Percentiles rank a stretch among this genome's conserved stretches.
Evolutionary conservation across 2,113 vertebrate genomes (phyloP).

Genomic region (Gadus macrocephalus): DNA sequence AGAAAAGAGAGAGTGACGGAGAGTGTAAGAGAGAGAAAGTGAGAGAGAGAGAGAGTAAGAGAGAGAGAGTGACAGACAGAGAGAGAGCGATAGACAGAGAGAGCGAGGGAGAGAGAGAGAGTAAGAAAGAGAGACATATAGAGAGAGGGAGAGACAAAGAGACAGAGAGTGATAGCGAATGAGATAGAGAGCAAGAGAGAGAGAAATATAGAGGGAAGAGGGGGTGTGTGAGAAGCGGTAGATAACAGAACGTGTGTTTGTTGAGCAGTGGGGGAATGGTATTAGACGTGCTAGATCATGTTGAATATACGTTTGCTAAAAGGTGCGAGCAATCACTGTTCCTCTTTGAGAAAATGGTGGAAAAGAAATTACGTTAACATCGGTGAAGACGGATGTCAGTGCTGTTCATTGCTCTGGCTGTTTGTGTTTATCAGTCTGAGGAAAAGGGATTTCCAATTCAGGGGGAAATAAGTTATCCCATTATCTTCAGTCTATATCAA

Average conservation of each 20-base stretch:
- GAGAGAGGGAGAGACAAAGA: not conserved
- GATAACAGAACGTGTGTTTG: not conserved
- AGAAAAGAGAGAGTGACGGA: no score
- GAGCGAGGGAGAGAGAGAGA: not conserved
- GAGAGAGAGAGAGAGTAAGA: not conserved
- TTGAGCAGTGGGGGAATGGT: not conserved
- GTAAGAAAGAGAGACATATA: not conserved
- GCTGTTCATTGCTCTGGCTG: not conserved
- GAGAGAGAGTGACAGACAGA: not conserved
- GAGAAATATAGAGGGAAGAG: slow-evolving; percentile 13
- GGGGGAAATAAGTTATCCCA: slow-evolving; percentile 12
- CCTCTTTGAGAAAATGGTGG: not conserved
- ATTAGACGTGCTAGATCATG: not conserved
- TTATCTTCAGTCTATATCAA: slow-evolving; percentile 2
- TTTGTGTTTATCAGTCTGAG: slow-evolving; percentile 13
- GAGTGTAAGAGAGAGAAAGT: no score
- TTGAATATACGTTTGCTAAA: no score
- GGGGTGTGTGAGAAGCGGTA: not conserved
- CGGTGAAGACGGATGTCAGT: not conserved
- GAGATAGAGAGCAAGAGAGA: not conserved
- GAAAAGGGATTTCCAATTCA: not conserved
- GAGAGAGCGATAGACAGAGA: not conserved
- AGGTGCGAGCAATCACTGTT: not conserved
- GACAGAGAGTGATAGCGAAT: not conserved
- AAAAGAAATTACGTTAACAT: slow-evolving; percentile 8